These are phyloP conservation scores for Oriolus oriolus DNA, from an alignment of 2,113 vertebrate species.

Conservation along the genomic window DNA sequence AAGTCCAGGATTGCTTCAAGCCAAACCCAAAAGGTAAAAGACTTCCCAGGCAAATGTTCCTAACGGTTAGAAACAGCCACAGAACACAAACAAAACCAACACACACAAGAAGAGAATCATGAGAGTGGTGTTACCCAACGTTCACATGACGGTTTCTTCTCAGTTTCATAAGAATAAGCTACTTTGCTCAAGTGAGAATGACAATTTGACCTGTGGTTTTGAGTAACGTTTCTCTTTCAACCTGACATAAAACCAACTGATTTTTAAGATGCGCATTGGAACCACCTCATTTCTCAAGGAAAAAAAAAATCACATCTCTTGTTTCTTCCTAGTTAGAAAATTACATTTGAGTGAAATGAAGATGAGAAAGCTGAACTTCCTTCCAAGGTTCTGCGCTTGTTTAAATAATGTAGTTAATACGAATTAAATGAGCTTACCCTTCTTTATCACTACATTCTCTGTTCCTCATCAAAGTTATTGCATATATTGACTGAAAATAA, in stretches of 20 bases:
- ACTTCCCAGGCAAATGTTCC: slow-evolving; percentile 92
- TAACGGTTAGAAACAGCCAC: slow-evolving; percentile 22
- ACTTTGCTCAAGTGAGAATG: not conserved
- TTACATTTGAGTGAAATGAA: not conserved
- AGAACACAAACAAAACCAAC: not conserved
- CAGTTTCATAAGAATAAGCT: not conserved
- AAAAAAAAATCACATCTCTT: not conserved
- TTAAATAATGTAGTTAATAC: not conserved
- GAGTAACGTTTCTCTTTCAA: not conserved
- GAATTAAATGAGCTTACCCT: not conserved
- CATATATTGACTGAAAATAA: not conserved
- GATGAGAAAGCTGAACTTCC: not conserved
- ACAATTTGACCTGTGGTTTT: not conserved
- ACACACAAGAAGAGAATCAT: not conserved
- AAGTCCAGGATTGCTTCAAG: slow-evolving; percentile 94
- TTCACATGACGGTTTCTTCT: not conserved
- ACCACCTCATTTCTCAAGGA: not conserved
- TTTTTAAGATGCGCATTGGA: not conserved
- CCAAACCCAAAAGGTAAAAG: slow-evolving; percentile 96
- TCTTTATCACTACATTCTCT: not conserved
- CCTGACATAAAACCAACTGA: not conserved
- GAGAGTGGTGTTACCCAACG: not conserved
- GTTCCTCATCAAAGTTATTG: not conserved
- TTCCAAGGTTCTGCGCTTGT: not conserved
- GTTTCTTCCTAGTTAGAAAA: not conserved